Conservation (phyloP, 1,140 invertebrate genomes). For the Metaphire vulgaris region DNA sequence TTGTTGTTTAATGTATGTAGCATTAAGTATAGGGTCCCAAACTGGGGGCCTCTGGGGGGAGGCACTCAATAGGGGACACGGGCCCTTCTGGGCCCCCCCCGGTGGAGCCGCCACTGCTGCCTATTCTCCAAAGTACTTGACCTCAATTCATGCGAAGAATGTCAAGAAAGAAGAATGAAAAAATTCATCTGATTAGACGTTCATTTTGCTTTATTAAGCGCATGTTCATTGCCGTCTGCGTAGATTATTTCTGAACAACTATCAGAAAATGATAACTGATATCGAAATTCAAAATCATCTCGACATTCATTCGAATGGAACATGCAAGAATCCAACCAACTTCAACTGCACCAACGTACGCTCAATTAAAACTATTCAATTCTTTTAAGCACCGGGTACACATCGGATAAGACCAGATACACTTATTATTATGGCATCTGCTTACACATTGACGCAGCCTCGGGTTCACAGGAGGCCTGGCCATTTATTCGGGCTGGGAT, state of each 20-base stretch:
- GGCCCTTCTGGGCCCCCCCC: not conserved
- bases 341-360: not conserved
- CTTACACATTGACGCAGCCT: not conserved
- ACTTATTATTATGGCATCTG: not conserved
- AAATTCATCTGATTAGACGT: not conserved
- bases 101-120: not conserved
- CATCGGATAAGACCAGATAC: not conserved
- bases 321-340: not conserved
- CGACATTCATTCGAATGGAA: not conserved
- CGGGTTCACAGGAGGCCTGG: not conserved
- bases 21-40: too few species aligned
- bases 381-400: too few species aligned
- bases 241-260: not conserved
- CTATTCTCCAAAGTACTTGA: not conserved
- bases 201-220: too few species aligned
- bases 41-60: too few species aligned
- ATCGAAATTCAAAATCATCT: not conserved
- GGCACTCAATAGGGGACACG: too few species aligned
- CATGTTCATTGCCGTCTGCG: too few species aligned
- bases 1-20: too few species aligned
- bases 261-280: not conserved
- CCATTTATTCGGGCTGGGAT: not conserved
- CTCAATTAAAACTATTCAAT: too few species aligned
- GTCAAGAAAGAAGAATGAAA: not conserved
- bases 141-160: not conserved